Evolutionary conservation across 2,113 vertebrate genomes (phyloP).

Genomic region (Vidua macroura): DNA sequence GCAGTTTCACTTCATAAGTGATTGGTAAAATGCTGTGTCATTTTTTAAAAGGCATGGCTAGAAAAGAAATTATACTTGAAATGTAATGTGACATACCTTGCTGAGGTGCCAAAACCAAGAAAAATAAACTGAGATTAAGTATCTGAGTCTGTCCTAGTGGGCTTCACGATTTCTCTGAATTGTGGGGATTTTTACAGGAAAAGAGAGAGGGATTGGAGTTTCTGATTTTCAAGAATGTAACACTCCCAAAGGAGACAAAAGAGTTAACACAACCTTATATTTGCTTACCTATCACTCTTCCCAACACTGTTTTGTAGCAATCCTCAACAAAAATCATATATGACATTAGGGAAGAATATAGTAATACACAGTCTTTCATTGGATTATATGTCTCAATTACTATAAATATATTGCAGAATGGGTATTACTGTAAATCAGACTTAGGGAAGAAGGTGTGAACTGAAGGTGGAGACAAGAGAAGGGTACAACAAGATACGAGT

Average conservation of each 20-base stretch:
- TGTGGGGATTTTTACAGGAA: neutral
- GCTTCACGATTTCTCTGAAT: neutral
- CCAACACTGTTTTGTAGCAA: neutral
- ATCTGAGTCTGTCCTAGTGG: neutral
- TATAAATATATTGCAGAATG: neutral
- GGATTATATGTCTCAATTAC: neutral
- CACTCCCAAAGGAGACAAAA: neutral
- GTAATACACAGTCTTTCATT: neutral
- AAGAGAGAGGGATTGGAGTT: neutral
- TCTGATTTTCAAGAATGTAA: neutral
- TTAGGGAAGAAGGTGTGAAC: neutral
- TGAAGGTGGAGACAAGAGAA: neutral
- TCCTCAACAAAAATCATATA: neutral
- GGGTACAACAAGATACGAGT: neutral
- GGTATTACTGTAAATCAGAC: neutral
- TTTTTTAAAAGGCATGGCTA: neutral
- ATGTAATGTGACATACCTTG: neutral
- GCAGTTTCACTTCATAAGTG: neutral
- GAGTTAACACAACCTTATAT: neutral
- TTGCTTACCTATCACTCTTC: neutral
- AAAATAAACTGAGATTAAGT: neutral
- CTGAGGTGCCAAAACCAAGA: neutral
- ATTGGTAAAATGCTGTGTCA: neutral
- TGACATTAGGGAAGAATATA: neutral
- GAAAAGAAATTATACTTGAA: neutral